A percentile compares a stretch with the other conserved stretches of the same genome.
Conservation (phyloP, 2,797 vertebrate genomes). For the Betta splendens region DNA sequence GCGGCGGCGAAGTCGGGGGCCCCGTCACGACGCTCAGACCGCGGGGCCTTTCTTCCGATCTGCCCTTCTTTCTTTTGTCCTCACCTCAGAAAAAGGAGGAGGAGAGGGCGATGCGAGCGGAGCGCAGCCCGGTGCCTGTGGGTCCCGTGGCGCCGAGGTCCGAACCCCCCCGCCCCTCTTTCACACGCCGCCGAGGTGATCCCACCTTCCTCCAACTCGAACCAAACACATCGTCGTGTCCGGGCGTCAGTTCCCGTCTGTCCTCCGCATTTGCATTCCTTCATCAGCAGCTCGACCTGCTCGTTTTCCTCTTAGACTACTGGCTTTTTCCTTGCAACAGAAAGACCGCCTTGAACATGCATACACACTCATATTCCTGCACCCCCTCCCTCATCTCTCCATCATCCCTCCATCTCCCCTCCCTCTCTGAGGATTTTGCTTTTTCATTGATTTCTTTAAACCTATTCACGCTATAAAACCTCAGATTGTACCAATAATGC, state of each 20-base stretch:
- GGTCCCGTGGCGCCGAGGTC: constrained; percentile 82
- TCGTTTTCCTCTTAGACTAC: constrained; percentile 71
- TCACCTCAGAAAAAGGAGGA: constrained; percentile 74
- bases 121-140: constrained; percentile 80
- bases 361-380: constrained; percentile 78
- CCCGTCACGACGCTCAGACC: constrained; percentile 79
- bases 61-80: constrained; percentile 82
- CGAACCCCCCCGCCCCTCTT: constrained; percentile 78
- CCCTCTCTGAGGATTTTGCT: constrained; percentile 66
- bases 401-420: constrained; percentile 74
- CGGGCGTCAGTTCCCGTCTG: constrained; percentile 47
- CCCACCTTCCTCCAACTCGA: constrained; percentile 71
- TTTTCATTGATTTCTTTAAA: constrained; percentile 57
- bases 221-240: constrained; percentile 62
- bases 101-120: constrained; percentile 76
- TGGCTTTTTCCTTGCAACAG: constrained; percentile 71
- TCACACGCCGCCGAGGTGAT: constrained; percentile 79
- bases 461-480: constrained; percentile 37
- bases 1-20: constrained; percentile 77
- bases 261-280: constrained; percentile 59
- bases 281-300: constrained; percentile 64
- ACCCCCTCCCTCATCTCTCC: constrained; percentile 75
- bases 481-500: constrained; percentile 20
- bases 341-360: constrained; percentile 85
- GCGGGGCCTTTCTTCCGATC: constrained; percentile 75